Evolutionary conservation across 2,797 vertebrate genomes (phyloP).

Genomic region (Siniperca obscura): DNA sequence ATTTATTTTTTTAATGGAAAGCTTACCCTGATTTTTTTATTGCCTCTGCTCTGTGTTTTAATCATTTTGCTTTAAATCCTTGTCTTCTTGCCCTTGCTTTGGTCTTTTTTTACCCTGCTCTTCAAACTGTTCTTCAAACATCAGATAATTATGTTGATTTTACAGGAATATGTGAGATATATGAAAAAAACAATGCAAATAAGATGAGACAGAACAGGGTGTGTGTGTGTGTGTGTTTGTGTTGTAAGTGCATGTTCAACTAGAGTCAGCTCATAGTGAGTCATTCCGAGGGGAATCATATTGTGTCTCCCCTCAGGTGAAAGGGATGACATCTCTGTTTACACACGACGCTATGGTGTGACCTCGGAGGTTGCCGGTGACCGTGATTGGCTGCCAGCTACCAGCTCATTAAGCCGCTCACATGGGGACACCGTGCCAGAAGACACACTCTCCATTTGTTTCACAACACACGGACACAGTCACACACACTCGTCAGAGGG

Average conservation of each 20-base stretch:
- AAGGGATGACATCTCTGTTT: conserved; percentile 59
- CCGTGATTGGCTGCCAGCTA: conserved; percentile 76
- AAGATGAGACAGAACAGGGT: conserved; percentile 14
- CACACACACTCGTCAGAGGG: conserved; percentile 68
- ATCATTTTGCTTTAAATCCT: not conserved
- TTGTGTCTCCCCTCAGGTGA: conserved; percentile 33
- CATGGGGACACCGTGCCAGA: conserved; percentile 57
- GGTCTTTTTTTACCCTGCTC: not conserved
- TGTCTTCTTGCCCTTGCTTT: not conserved
- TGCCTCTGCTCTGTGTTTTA: not conserved
- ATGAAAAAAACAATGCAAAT: not conserved
- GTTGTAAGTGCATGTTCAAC: conserved; percentile 10
- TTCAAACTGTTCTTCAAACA: not conserved
- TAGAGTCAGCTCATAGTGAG: conserved; percentile 31
- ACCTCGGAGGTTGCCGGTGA: conserved; percentile 64
- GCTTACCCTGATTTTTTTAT: not conserved
- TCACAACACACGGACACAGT: conserved; percentile 78
- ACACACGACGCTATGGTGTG: conserved; percentile 67
- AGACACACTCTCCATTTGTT: conserved; percentile 80
- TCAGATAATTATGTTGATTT: conserved; percentile 2
- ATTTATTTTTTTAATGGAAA: not conserved
- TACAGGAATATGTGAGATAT: conserved; percentile 11
- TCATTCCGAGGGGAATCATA: conserved; percentile 26
- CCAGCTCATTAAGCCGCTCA: conserved; percentile 70
- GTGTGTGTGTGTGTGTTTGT: conserved; percentile 8